Conservation (phyloP, 2,797 vertebrate genomes). For the Malacoraja senta region DNA sequence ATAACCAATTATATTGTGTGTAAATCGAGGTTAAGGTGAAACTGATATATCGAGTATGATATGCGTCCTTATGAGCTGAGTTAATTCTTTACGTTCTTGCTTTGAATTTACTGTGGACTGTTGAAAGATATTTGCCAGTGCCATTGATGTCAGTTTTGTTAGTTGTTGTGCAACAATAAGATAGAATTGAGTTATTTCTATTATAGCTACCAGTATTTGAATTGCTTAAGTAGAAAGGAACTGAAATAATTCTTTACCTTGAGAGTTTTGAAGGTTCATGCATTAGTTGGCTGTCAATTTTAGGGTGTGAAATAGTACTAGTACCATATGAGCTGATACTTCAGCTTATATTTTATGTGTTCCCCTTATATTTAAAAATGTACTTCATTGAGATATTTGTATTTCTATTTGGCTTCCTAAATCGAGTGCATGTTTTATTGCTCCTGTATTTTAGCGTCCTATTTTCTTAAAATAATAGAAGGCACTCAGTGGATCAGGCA, state of each 20-base stretch:
- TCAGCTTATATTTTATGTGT: not conserved
- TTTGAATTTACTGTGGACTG: not conserved
- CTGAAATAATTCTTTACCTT: not conserved
- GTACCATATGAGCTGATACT: too few relatives aligned
- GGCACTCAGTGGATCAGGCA: too few relatives aligned
- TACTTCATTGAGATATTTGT: not conserved
- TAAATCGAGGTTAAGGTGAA: not conserved
- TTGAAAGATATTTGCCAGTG: not conserved
- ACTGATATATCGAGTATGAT: not conserved
- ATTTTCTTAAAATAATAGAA: not conserved
- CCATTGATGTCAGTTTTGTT: not conserved
- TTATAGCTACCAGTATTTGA: not conserved
- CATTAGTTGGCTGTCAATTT: not conserved
- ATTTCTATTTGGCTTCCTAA: not conserved
- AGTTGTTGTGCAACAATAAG: not conserved
- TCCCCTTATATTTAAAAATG: not conserved
- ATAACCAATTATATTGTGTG: not conserved
- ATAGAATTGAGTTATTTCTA: not conserved
- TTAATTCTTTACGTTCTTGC: not conserved
- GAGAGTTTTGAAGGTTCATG: not conserved
- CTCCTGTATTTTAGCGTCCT: not conserved
- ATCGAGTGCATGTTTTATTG: not conserved
- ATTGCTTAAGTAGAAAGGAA: not conserved
- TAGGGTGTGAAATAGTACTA: not conserved
- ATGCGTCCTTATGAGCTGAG: too few relatives aligned